A percentile compares a stretch with the other conserved stretches of the same genome.
Conservation (phyloP, 2,113 vertebrate species). For the Petaurus breviceps region DNA sequence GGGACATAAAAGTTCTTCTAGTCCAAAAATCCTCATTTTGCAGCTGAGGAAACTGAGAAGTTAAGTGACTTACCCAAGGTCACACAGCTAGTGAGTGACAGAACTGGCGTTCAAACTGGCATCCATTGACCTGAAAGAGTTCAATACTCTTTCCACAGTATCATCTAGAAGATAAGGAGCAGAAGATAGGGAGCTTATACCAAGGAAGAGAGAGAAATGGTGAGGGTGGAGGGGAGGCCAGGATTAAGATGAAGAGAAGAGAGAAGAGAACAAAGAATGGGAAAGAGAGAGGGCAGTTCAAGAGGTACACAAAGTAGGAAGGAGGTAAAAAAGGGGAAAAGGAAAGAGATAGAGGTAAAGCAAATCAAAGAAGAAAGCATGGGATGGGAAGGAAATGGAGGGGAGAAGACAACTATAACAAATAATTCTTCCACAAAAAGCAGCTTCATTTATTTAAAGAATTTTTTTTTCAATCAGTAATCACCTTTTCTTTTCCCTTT, state of each 20-base stretch:
- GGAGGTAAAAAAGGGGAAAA: too few species aligned
- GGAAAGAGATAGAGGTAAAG: neutral
- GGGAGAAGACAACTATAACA: neutral
- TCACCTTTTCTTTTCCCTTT: neutral
- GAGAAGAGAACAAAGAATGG: neutral
- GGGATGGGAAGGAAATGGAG: neutral
- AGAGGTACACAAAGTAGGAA: neutral
- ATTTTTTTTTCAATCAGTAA: neutral
- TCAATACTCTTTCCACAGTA: neutral
- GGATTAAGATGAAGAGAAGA: neutral
- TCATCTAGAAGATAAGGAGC: neutral
- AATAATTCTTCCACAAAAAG: neutral
- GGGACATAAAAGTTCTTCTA: too few species aligned
- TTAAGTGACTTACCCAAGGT: neutral
- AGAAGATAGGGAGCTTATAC: neutral
- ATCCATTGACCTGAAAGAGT: neutral
- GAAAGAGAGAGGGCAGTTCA: neutral
- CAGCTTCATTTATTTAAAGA: neutral
- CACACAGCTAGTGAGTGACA: neutral
- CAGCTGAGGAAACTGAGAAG: too few species aligned
- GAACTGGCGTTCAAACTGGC: neutral
- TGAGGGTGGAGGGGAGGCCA: too few species aligned
- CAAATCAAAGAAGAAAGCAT: neutral
- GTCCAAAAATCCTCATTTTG: too few species aligned
- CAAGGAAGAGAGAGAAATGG: accelerated